Evolutionary conservation across 2,888 invertebrate genomes (phyloP).

Genomic region (Orchesellides sinensis): DNA sequence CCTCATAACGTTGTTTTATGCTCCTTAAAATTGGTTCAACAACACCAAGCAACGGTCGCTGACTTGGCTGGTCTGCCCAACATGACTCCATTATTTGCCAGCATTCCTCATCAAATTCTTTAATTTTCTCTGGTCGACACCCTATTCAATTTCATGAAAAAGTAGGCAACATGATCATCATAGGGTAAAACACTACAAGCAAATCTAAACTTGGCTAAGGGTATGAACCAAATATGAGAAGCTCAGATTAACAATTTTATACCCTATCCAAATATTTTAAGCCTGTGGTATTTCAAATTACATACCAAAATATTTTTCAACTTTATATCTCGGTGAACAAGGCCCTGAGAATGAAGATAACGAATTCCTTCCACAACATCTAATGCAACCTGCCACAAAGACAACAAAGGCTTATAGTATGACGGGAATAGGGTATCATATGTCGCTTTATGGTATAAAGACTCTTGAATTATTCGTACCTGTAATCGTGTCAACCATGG

Average conservation of each 20-base stretch:
- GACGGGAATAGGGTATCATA: neutral
- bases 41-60: slow-evolving; percentile 87
- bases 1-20: slow-evolving; percentile 68
- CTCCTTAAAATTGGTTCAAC: slow-evolving; percentile 84
- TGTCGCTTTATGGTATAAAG: neutral
- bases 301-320: slow-evolving; percentile 90
- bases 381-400: slow-evolving; percentile 81
- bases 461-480: slow-evolving; percentile 28
- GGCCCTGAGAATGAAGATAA: slow-evolving; percentile 91
- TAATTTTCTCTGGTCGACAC: slow-evolving; percentile 87
- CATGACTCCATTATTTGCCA: slow-evolving; percentile 91
- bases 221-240: no score
- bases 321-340: slow-evolving; percentile 93
- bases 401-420: neutral
- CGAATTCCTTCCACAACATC: slow-evolving; percentile 93
- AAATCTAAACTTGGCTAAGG: no score
- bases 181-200: no score
- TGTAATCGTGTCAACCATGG: slow-evolving; percentile 81
- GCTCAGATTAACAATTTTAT: no score
- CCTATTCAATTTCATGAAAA: slow-evolving; percentile 79
- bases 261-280: no score
- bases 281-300: no score
- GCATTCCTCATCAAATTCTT: slow-evolving; percentile 86
- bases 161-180: no score
- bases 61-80: slow-evolving; percentile 87